phyloP scores from a whole-genome alignment of 2,888 invertebrate species.

The Hydrotaea cyrtoneurina region DNA sequence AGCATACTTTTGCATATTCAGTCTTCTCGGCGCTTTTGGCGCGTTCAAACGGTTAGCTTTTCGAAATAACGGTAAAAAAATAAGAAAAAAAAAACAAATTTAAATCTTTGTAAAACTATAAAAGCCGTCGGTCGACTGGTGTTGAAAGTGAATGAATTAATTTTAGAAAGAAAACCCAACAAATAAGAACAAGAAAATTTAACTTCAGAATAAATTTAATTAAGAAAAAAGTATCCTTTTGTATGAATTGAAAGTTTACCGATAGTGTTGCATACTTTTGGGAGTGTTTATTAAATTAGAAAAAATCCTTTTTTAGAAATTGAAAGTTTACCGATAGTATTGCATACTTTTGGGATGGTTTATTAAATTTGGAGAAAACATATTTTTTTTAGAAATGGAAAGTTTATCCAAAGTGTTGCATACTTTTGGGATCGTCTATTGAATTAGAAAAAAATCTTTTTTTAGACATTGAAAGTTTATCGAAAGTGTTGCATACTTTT shows the following conservation, averaged over 20 bases:
- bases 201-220: background rate
- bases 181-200: background rate
- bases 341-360: too few relatives aligned
- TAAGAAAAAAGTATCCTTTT: too few relatives aligned
- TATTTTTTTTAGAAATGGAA: too few relatives aligned
- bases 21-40: conserved; percentile 79
- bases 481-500: too few relatives aligned
- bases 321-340: too few relatives aligned
- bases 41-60: conserved; percentile 72
- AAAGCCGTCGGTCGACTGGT: conserved; percentile 52
- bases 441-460: background rate
- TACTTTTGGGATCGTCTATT: too few relatives aligned
- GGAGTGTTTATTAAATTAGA: background rate
- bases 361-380: too few relatives aligned
- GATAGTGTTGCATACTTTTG: too few relatives aligned
- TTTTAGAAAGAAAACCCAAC: background rate
- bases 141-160: conserved; percentile 2
- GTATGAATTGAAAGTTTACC: too few relatives aligned
- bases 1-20: conserved; percentile 71
- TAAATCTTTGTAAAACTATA: conserved; percentile 15
- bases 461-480: too few relatives aligned
- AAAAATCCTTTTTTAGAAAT: background rate
- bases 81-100: background rate
- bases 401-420: too few relatives aligned
- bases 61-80: background rate